Conservation (phyloP, 30 jellyfish, hydroid and myxozoan genomes). For the Pelagia noctiluca region DNA sequence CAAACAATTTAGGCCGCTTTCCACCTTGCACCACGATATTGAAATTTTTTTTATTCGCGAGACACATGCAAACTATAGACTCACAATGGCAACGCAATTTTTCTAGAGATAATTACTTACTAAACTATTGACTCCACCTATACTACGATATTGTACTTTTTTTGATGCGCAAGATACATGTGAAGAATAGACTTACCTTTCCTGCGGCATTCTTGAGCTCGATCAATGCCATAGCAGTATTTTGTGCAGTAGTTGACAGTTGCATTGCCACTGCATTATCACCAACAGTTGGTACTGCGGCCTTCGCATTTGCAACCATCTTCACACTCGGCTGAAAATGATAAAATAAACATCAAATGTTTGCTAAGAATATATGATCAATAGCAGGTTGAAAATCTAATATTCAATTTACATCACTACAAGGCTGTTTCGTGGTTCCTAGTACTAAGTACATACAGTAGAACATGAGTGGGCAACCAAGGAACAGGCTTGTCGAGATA, state of each 20-base stretch:
- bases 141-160: too few species aligned
- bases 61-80: too few species aligned
- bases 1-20: too few species aligned
- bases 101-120: background rate
- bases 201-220: constrained; percentile 93
- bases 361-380: background rate
- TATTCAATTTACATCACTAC: too few species aligned
- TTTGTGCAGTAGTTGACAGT: constrained; percentile 79
- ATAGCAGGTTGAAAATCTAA: background rate
- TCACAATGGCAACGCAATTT: background rate
- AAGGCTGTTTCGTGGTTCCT: too few species aligned
- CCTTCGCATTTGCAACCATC: constrained; percentile 92
- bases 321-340: constrained; percentile 64
- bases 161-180: too few species aligned
- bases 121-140: too few species aligned
- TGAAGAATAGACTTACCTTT: constrained; percentile 82
- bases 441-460: too few species aligned
- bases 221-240: constrained; percentile 83
- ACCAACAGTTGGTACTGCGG: constrained; percentile 97
- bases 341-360: background rate
- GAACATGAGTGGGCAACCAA: too few species aligned
- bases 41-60: too few species aligned
- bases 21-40: too few species aligned
- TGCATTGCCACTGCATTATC: constrained; percentile 97
- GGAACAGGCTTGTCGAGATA: too few species aligned